Evolutionary conservation across 2,797 vertebrate species (phyloP), one percentile per base, ranked within the genome.

Genomic region (Selene dorsalis): DNA sequence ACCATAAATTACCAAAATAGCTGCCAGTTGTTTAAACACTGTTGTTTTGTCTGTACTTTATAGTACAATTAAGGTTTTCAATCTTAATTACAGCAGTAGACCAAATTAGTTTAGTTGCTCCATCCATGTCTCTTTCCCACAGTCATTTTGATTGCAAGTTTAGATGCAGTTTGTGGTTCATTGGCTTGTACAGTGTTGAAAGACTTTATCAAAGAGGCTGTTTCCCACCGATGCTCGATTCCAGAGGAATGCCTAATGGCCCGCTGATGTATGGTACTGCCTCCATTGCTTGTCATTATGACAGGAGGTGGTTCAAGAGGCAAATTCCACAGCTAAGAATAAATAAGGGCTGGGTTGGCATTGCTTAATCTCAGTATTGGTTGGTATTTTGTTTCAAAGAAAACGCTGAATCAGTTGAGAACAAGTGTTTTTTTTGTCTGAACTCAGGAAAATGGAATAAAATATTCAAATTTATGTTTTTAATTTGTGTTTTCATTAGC

Each of bases 321-420:
- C 17, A 59, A 66, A 80, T 83, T 79, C 75, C 65, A 38, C 26
- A 63, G 67, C 77, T 75, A 72, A 76, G 71, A 84, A 82, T 80
- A 87, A 83, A 43, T 18, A 0, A 53, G 39, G 24, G 38, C 32
- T 47, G 26, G 28, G 64, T 70, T 4, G 0, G 35, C 45, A 9
- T 63, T 17, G 26, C 48, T 61, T 38, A 43, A 39, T 70, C 13
- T 26, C 53, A 56, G 65, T 67, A 20, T 58, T 73, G 71, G 66
- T 55, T 55, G 5, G 26, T 43, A 59, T 82, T 85, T 82, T 74
- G 20, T 8, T 4, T 30, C 22, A 52, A 41, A 24, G 22, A 59
- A 65, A 69, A 66, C 32, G 20, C 26, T 10, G 39, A 38, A 62
- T 53, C 35, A 57, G 39, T 24, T 28, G 28, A 47, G n/a, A 10